phyloP scores from a whole-genome alignment of 2,888 invertebrate genomes.

The Melangyna quadrimaculata region DNA sequence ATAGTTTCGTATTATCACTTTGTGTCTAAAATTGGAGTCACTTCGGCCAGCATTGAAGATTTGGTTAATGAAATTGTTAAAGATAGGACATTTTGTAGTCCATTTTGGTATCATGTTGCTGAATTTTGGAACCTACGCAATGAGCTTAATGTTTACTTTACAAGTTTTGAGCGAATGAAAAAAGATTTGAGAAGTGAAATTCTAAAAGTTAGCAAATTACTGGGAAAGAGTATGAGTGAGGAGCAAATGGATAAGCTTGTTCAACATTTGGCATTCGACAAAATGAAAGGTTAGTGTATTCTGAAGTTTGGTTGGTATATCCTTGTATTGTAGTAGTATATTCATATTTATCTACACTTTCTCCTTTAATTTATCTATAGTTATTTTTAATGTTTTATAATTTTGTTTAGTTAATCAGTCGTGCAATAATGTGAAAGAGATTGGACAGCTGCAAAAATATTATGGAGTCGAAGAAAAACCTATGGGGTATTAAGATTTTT shows the following conservation, averaged over 20 bases:
- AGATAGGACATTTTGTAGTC: slow-evolving; percentile 57
- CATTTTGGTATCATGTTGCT: slow-evolving; percentile 73
- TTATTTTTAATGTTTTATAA: neutral
- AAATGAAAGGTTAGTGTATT: slow-evolving; percentile 76
- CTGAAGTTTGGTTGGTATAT: too few species aligned
- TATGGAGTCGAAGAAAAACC: neutral
- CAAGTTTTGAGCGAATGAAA: slow-evolving; percentile 76
- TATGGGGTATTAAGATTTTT: neutral
- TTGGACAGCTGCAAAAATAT: neutral
- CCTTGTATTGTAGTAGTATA: too few species aligned
- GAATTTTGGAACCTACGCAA: slow-evolving; percentile 76
- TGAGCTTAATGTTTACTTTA: slow-evolving; percentile 74
- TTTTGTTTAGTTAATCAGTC: slow-evolving; percentile 10
- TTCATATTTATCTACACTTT: too few species aligned
- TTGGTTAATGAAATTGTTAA: slow-evolving; percentile 55
- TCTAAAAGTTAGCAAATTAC: slow-evolving; percentile 70
- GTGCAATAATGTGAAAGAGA: neutral
- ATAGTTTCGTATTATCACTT: slow-evolving; percentile 89
- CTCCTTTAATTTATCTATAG: neutral
- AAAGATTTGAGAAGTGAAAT: slow-evolving; percentile 72
- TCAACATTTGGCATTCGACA: slow-evolving; percentile 76
- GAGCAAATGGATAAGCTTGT: slow-evolving; percentile 74
- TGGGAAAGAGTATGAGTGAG: slow-evolving; percentile 73
- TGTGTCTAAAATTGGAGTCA: slow-evolving; percentile 83
- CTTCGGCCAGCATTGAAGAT: slow-evolving; percentile 83